Percentiles rank a stretch among this genome's conserved stretches.
Conservation (phyloP, 1,140 invertebrate species). For the Anastrepha obliqua region DNA sequence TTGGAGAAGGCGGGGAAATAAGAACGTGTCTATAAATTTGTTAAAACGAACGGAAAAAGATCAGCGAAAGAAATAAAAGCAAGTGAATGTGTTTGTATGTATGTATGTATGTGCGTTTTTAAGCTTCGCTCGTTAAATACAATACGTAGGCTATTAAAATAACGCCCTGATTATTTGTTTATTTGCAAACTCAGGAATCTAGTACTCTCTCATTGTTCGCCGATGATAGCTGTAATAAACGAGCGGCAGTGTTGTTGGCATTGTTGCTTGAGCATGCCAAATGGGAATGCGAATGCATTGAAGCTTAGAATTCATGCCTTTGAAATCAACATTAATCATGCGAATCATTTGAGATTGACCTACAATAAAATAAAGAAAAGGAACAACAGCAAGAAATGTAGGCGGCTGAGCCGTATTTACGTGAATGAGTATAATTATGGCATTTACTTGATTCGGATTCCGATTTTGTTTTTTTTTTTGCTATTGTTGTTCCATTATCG, state of each 20-base stretch:
- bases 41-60: constrained; percentile 15
- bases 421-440: not conserved
- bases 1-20: not conserved
- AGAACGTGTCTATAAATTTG: not conserved
- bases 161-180: constrained; percentile 28
- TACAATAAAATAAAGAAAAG: not conserved
- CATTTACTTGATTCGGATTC: not conserved
- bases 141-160: constrained; percentile 8
- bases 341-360: constrained; percentile 31
- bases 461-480: not conserved
- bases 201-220: not conserved
- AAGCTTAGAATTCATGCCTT: not conserved
- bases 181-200: not conserved
- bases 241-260: not conserved
- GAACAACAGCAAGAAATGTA: not conserved
- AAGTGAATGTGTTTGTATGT: not conserved
- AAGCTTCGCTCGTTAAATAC: not conserved
- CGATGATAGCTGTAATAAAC: not conserved
- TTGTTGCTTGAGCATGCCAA: not conserved
- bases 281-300: not conserved
- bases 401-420: not conserved
- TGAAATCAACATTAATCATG: not conserved
- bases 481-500: not conserved
- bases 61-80: not conserved
- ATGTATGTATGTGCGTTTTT: not conserved